Evolutionary conservation across 2,888 invertebrate species (phyloP).

Genomic region (Hoplodrina ambigua): DNA sequence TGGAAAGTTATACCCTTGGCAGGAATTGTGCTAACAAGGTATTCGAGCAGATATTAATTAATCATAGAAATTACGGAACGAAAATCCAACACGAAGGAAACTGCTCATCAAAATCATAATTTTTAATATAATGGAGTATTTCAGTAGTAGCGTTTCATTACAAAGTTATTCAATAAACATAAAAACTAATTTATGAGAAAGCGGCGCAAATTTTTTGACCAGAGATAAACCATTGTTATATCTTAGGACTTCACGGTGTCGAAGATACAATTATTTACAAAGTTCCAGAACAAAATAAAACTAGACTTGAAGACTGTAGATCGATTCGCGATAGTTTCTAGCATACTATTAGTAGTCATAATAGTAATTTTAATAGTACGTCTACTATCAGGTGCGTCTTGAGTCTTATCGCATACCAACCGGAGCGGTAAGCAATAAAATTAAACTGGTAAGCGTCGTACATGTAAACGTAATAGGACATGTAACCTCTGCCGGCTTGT

Average conservation of each 20-base stretch:
- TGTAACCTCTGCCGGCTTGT: conserved; percentile 50
- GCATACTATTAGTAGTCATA: conserved; percentile 49
- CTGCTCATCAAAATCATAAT: conserved; percentile 17
- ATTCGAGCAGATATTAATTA: conserved; percentile 53
- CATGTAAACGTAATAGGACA: conserved; percentile 47
- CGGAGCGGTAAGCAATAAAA: conserved; percentile 73
- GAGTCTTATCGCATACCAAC: conserved; percentile 64
- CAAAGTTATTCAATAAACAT: conserved; percentile 9
- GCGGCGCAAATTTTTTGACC: conserved; percentile 38
- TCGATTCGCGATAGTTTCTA: conserved; percentile 38
- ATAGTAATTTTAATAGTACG: conserved; percentile 49
- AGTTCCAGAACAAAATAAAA: conserved; percentile 32
- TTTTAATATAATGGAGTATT: conserved; percentile 12
- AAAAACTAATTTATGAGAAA: conserved; percentile 29
- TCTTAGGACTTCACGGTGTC: conserved; percentile 43
- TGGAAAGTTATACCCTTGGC: conserved; percentile 32
- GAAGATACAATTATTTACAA: conserved; percentile 32
- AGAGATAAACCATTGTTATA: conserved; percentile 35
- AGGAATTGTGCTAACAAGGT: conserved; percentile 42
- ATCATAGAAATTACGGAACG: conserved; percentile 34
- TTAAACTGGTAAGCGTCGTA: conserved; percentile 53
- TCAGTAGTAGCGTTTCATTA: conserved; percentile 2
- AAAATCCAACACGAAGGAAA: conserved; percentile 10
- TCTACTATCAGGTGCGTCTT: conserved; percentile 48
- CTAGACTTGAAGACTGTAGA: conserved; percentile 20